Conservation (phyloP, 2,113 vertebrate species). For the Aegithalos caudatus region DNA sequence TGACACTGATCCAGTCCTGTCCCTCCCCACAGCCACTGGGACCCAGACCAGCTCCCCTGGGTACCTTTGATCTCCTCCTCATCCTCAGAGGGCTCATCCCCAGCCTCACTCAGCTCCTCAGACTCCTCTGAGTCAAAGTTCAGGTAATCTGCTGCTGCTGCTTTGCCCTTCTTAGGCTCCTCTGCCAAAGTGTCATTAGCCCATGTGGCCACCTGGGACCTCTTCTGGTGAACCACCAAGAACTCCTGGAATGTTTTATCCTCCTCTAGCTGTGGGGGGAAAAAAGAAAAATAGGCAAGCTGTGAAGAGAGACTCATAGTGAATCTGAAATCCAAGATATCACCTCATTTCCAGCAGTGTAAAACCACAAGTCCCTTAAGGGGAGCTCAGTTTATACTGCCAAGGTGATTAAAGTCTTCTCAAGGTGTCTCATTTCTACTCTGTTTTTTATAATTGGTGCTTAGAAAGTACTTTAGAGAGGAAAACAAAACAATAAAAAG, state of each 20-base stretch:
- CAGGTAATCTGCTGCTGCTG: constrained; percentile 78
- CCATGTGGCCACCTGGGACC: constrained; percentile 85
- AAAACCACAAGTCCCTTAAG: not conserved
- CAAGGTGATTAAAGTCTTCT: not conserved
- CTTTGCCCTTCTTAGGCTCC: constrained; percentile 14
- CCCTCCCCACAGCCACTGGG: not conserved
- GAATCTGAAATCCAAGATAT: not conserved
- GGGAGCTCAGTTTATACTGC: not conserved
- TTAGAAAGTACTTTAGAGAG: not conserved
- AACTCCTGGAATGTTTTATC: constrained; percentile 90
- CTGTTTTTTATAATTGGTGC: not conserved
- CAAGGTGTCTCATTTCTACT: not conserved
- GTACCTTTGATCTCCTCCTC: constrained; percentile 2
- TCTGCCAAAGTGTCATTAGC: constrained; percentile 78
- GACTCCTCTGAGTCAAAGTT: constrained; percentile 88
- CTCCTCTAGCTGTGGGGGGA: constrained; percentile 76
- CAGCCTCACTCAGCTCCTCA: constrained; percentile 62
- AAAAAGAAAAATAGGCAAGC: not conserved
- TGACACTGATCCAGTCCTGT: accelerated
- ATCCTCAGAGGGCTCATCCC: not conserved
- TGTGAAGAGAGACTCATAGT: not conserved
- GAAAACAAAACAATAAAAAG: not conserved
- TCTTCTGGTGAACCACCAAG: constrained; percentile 86
- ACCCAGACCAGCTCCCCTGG: not conserved
- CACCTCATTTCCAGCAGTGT: not conserved